phyloP scores from a whole-genome alignment of 2,113 vertebrate species.

The Lophotis ruficrista region DNA sequence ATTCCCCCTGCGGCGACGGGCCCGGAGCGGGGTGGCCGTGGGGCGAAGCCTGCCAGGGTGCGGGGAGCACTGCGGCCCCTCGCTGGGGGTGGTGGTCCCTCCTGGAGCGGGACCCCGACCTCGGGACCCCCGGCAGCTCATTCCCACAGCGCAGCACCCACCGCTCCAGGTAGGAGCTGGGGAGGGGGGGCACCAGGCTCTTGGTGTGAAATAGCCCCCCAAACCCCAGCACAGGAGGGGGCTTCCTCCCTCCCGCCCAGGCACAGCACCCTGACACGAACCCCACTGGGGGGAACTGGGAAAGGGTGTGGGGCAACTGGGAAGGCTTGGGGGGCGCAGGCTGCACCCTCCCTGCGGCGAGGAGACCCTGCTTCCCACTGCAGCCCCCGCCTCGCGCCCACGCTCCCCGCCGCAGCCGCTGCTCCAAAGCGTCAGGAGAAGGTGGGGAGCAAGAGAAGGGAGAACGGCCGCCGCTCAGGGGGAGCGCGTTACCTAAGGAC shows the following conservation, averaged over 20 bases:
- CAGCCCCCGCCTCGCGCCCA: neutral
- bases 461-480: neutral
- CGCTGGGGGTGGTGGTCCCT: neutral
- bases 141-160: neutral
- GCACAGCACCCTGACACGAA: neutral
- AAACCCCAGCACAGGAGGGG: too few relatives aligned
- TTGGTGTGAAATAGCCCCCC: neutral
- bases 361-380: neutral
- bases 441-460: neutral
- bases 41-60: neutral
- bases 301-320: neutral
- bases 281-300: neutral
- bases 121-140: accelerated
- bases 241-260: neutral
- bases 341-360: accelerated
- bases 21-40: neutral
- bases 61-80: accelerated
- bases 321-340: neutral
- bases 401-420: neutral
- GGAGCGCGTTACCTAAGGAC: neutral
- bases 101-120: accelerated
- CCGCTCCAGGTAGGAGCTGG: too few relatives aligned
- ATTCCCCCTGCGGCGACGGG: neutral
- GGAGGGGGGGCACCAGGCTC: neutral
- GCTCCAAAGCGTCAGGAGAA: neutral